Evolutionary conservation across 2,113 vertebrate species (phyloP).

Genomic region (Indicator maculatus): DNA sequence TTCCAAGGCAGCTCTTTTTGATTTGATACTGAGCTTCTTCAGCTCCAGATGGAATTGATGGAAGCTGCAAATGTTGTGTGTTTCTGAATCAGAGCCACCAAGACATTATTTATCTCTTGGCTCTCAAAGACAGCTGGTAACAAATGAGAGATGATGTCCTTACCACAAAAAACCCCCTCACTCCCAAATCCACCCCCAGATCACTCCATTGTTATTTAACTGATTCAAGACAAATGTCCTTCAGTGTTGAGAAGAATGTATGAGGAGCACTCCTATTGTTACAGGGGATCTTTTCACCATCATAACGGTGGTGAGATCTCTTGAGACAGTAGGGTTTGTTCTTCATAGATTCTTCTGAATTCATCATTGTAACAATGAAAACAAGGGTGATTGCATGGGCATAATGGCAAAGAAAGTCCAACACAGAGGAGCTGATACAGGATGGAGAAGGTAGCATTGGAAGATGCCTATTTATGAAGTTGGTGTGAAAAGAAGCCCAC

Average conservation of each 20-base stretch:
- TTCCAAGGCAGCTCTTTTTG: neutral
- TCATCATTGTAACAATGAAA: no score
- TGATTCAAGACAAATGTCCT: neutral
- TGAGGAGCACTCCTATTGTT: neutral
- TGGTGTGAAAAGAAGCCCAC: neutral
- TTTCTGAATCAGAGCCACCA: neutral
- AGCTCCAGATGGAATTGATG: neutral
- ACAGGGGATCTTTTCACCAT: neutral
- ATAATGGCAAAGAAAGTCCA: neutral
- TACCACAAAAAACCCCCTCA: neutral
- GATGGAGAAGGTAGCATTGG: neutral
- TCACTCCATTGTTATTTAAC: neutral
- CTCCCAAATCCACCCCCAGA: neutral
- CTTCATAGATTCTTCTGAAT: no score
- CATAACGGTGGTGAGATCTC: rapidly evolving
- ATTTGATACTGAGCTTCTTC: neutral
- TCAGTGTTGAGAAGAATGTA: neutral
- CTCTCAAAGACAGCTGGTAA: neutral
- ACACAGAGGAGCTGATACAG: rapidly evolving
- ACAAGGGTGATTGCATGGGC: rapidly evolving
- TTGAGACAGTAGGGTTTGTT: no score
- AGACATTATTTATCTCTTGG: neutral
- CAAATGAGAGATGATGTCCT: neutral
- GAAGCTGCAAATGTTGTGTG: neutral
- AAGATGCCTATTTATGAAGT: neutral